These are phyloP conservation scores for Stegodyphus mimosarum DNA, from an alignment of 1,140 invertebrate species.

Conservation along the genomic window DNA sequence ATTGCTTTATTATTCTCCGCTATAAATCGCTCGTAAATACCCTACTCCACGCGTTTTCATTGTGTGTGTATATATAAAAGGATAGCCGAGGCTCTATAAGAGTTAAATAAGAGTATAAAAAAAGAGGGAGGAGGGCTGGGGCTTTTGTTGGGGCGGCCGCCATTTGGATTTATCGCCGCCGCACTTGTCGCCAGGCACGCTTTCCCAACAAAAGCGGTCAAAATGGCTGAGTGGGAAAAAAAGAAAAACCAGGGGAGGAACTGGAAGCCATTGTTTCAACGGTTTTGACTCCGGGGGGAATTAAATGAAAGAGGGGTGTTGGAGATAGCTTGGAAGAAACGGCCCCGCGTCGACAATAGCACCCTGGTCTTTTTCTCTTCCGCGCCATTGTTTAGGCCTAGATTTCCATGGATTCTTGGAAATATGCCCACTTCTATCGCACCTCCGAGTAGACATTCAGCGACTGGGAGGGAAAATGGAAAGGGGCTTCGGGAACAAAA, in stretches of 20 bases:
- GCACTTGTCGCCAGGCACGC: conserved; percentile 37
- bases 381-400: no score
- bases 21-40: conserved; percentile 53
- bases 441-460: no score
- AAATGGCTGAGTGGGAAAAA: conserved; percentile 39
- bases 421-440: no score
- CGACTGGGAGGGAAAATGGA: no score
- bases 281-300: no score
- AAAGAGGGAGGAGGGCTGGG: conserved; percentile 14
- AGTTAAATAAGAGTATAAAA: conserved; percentile 20
- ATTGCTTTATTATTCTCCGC: conserved; percentile 47
- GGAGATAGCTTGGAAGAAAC: no score
- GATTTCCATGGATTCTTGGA: no score
- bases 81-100: conserved; percentile 3
- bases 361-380: no score
- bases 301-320: no score
- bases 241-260: neutral
- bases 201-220: conserved; percentile 20
- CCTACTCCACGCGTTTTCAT: conserved; percentile 23
- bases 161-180: conserved; percentile 42
- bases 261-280: neutral
- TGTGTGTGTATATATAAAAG: conserved; percentile 27
- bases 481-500: no score
- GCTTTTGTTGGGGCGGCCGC: conserved; percentile 35
- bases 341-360: neutral